phyloP scores from a whole-genome alignment of 2,797 vertebrate genomes.

The Balearica regulorum region DNA sequence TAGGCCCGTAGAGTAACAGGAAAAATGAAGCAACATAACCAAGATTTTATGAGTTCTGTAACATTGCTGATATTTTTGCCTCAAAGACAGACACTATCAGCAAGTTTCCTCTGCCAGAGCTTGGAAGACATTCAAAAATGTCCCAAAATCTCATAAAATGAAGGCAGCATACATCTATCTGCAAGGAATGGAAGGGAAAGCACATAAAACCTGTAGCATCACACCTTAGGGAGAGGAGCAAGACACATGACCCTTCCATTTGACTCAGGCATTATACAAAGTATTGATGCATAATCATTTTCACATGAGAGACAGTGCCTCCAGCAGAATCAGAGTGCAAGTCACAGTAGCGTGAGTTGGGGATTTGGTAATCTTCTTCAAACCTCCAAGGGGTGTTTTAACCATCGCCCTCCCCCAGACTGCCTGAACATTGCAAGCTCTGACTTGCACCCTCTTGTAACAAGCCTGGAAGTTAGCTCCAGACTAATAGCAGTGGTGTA shows the following conservation, averaged over 20 bases:
- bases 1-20: neutral
- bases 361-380: neutral
- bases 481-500: neutral
- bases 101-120: neutral
- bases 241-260: neutral
- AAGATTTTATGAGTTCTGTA: neutral
- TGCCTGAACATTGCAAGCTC: neutral
- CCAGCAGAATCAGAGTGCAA: neutral
- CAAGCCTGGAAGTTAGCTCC: neutral
- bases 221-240: neutral
- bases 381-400: neutral
- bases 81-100: neutral
- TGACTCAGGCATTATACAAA: neutral
- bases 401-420: neutral
- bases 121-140: neutral
- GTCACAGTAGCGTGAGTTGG: rapidly evolving
- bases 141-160: neutral
- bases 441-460: neutral
- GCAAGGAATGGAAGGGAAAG: neutral
- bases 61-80: neutral
- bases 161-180: neutral
- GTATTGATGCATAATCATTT: neutral
- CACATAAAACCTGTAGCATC: neutral
- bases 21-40: neutral
- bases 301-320: neutral